Evolutionary conservation across 2,888 invertebrate species (phyloP), one percentile per base, ranked within the genome.

Genomic region (Biston betularia): DNA sequence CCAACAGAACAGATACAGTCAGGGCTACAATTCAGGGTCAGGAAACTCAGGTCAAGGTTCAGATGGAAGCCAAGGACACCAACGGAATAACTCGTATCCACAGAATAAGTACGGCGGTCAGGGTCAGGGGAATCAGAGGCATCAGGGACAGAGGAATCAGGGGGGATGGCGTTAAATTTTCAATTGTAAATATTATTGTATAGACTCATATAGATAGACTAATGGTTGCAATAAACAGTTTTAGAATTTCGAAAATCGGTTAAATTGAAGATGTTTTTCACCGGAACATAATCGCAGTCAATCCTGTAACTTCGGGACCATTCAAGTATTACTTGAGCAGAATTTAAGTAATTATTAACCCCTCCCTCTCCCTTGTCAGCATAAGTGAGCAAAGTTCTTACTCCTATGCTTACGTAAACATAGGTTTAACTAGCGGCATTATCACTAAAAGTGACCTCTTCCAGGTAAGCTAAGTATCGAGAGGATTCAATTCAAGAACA

Each of bases 121-220:
- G 55, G 72, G 73, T 5, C 68, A 74, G n/a, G 48, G 11, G 11
- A 33, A 48, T 33, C 48, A 48, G 24, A 48, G 48, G 48, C 24
- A 48, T 62, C 77, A 42, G 42, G 42, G 11, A 6, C 45, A 45
- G n/a, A 70, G 76, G 61, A 65, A 70, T 66, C 77, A 75, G 50
- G 75, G 75, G 10, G 75, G 73, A 5, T 75, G 75, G 75, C 75
- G 75, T 46, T 75, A 69, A 59, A 3, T 60, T 54, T 54, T 24
- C 8, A 12, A 54, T 5, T 53, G 53, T 9, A 35, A 40, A 55
- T 65, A 45, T 33, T 24, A 34, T 50, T 63, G 64, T 58, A 59
- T 62, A 72, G 59, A 71, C 57, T 42, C 53, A 64, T 53, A 49
- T 66, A 65, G 64, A n/a, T 65, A 70, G 69, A 72, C 67, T 70